Percentiles rank a stretch among this genome's conserved stretches.
phyloP scores from a whole-genome alignment of 2,113 vertebrate genomes.

The Thamnophis sirtalis region DNA sequence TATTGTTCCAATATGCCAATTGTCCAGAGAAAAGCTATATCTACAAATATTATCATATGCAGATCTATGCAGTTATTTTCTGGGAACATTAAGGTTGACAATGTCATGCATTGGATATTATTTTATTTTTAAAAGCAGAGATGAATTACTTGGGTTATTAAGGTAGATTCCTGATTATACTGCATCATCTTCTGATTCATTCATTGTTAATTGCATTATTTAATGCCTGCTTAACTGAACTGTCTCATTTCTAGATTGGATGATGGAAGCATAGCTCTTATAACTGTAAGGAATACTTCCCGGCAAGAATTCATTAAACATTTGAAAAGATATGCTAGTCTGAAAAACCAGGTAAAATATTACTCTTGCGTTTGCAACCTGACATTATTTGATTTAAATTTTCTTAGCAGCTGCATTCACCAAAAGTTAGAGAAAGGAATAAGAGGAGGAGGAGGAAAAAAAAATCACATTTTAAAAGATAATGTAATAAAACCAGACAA shows the following conservation, averaged over 20 bases:
- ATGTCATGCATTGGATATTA: background rate
- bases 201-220: background rate
- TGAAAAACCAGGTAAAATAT: slow-evolving; percentile 73
- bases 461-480: background rate
- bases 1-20: background rate
- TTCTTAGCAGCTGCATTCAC: background rate
- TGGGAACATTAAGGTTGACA: background rate
- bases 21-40: background rate
- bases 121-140: background rate
- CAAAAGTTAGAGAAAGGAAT: background rate
- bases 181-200: background rate
- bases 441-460: background rate
- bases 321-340: slow-evolving; percentile 82
- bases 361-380: slow-evolving; percentile 40
- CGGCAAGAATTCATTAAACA: slow-evolving; percentile 92
- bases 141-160: background rate
- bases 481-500: background rate
- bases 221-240: slow-evolving; percentile 18
- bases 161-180: background rate
- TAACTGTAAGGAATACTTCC: slow-evolving; percentile 81
- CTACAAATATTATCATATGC: background rate
- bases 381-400: slow-evolving; percentile 23
- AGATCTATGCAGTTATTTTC: background rate
- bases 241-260: slow-evolving; percentile 76
- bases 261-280: slow-evolving; percentile 88